These are phyloP conservation scores for Tangara arthus DNA, from an alignment of 2,797 vertebrate genomes.

Conservation along the genomic window DNA sequence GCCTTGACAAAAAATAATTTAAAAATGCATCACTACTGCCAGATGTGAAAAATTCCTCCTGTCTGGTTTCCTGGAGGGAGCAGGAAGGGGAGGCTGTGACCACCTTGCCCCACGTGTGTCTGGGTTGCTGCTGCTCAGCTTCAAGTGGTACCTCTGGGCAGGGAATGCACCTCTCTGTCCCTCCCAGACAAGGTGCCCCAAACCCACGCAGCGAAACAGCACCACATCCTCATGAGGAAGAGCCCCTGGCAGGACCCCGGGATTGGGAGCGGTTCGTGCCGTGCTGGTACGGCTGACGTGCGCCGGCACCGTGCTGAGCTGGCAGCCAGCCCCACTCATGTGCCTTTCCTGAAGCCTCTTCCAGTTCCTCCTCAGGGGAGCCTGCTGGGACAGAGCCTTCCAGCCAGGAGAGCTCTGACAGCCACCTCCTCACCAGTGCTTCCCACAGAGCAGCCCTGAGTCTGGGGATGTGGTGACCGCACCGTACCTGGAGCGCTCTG, in stretches of 20 bases:
- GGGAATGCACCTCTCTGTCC: rapidly evolving
- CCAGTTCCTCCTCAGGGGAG: conserved; percentile 19
- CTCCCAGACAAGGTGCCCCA: background rate
- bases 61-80: conserved; percentile 13
- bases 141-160: rapidly evolving
- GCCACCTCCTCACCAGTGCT: background rate
- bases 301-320: background rate
- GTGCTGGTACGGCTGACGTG: background rate
- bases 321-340: conserved; percentile 1
- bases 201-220: rapidly evolving
- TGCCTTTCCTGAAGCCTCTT: conserved; percentile 37
- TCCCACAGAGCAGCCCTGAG: rapidly evolving
- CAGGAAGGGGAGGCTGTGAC: background rate
- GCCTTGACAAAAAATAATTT: background rate
- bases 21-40: background rate
- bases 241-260: background rate
- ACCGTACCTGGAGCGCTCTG: rapidly evolving
- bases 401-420: background rate
- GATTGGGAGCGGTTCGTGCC: rapidly evolving
- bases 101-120: background rate
- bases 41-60: conserved; percentile 3
- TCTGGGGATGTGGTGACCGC: rapidly evolving
- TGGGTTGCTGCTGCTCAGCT: background rate
- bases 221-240: rapidly evolving
- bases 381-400: background rate